Evolutionary conservation across 1,140 invertebrate species (phyloP).

Genomic region (Tetramorium parvispinum): DNA sequence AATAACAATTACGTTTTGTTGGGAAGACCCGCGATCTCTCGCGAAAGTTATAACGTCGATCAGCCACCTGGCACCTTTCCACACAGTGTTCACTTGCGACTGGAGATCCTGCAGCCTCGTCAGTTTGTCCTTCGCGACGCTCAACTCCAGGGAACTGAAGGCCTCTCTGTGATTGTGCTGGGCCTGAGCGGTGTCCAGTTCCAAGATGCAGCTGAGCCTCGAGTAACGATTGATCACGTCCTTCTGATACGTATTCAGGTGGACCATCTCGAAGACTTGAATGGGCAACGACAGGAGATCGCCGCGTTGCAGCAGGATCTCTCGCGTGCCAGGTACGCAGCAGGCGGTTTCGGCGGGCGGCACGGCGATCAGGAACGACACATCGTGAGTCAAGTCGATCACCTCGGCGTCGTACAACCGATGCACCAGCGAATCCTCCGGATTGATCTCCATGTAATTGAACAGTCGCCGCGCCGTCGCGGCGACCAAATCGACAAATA

Average conservation of each 20-base stretch:
- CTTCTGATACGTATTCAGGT: constrained; percentile 95
- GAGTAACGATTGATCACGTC: constrained; percentile 96
- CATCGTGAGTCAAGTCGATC: constrained; percentile 94
- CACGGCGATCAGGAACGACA: constrained; percentile 95
- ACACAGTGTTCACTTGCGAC: constrained; percentile 92
- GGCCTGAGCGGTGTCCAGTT: constrained; percentile 96
- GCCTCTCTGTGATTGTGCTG: constrained; percentile 97
- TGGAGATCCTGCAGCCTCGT: constrained; percentile 93
- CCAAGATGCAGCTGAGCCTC: constrained; percentile 95
- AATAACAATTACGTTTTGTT: constrained; percentile 75
- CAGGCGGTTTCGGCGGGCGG: constrained; percentile 96
- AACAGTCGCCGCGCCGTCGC: constrained; percentile 90
- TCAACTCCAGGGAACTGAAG: constrained; percentile 95
- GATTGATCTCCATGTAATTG: constrained; percentile 91
- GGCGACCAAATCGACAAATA: constrained; percentile 91
- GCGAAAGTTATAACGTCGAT: constrained; percentile 97
- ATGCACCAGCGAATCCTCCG: constrained; percentile 89
- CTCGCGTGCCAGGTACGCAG: constrained; percentile 94
- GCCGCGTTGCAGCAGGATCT: constrained; percentile 91
- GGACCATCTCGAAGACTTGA: constrained; percentile 97
- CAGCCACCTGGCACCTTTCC: constrained; percentile 97
- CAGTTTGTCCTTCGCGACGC: constrained; percentile 93
- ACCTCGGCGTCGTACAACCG: constrained; percentile 96
- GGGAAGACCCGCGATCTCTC: constrained; percentile 89
- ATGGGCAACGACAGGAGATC: constrained; percentile 95